Base-by-base conservation (phyloP, 2,797 vertebrate genomes). In the Bradypodion pumilum region DNA sequence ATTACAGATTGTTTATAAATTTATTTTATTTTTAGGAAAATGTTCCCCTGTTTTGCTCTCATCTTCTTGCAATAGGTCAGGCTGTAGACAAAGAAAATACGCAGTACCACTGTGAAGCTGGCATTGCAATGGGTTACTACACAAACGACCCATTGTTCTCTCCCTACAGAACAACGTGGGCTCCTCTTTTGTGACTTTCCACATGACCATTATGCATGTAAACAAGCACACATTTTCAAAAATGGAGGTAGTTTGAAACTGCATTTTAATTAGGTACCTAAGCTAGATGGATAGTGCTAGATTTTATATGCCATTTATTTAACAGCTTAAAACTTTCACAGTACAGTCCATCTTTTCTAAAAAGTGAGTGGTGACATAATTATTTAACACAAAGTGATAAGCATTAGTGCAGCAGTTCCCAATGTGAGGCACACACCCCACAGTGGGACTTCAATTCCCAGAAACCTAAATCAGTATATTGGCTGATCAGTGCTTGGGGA, bases 91-190 rank as follows among this genome's bases (percentile, higher is more conserved):
- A 87, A 89, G 42, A 49, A 92, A 91, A 87, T 82, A 70, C 59
- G 56, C 0, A 0, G 86, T 92, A 84, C 85, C 75, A 75, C 69
- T 93, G 84, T 56, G 86, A 83, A 84, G 73, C 86, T 89, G 87
- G 82, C 73, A 91, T 78, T 86, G 62, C 4, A 15, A 62, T 1
- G 75, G 76, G 8, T n/a, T 35, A 25, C 9, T 63, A 59, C 56
- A 91, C 75, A 92, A 77, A 87, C 23, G 79, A 52, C 25, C 62
- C 80, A 79, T 88, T 92, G 83, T 87, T 89, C 70, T 78, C 80
- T 74, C 77, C 81, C 7, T 70, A 82, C 69, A 74, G 73, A 81
- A 56, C 0, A 86, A 82, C 85, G 60, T 62, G 52, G 32, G 6
- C 23, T 49, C 35, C 3, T 75, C 29, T 40, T 3, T 35, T 37